phyloP scores from a whole-genome alignment of 2,797 vertebrate species.

The Clarias fuscus region DNA sequence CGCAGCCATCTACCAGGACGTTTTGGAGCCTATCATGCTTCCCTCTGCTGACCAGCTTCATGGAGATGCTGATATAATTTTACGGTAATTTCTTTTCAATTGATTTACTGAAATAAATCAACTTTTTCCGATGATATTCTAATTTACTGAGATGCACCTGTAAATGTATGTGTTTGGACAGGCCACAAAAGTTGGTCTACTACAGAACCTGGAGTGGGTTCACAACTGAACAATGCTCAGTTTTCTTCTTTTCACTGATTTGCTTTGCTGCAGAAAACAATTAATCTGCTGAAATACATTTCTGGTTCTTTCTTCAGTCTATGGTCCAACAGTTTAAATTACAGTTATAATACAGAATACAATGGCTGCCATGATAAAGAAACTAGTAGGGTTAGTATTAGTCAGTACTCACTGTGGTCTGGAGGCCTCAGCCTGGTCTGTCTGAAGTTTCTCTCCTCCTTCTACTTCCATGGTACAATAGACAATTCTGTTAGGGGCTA shows the following conservation, averaged over 20 bases:
- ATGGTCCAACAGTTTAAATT: neutral
- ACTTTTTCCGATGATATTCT: no score
- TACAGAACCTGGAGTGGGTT: neutral
- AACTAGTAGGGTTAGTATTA: neutral
- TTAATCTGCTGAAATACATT: neutral
- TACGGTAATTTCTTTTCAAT: no score
- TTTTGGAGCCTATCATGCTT: no score
- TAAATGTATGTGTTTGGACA: neutral
- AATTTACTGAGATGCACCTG: no score
- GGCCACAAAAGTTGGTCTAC: neutral
- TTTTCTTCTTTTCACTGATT: neutral
- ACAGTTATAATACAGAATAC: neutral
- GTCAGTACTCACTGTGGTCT: conserved; percentile 88
- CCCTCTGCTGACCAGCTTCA: no score
- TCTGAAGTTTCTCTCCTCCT: conserved; percentile 95
- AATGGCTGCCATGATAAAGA: neutral
- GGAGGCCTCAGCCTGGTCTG: conserved; percentile 95
- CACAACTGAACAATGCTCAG: neutral
- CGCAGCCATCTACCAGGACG: no score
- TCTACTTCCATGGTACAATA: conserved; percentile 99
- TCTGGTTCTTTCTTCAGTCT: neutral
- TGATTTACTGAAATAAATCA: no score
- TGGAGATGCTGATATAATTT: no score
- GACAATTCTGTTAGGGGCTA: conserved; percentile 91
- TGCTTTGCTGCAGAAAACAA: neutral